phyloP scores from a whole-genome alignment of 1,140 invertebrate genomes.

The Triops cancriformis region DNA sequence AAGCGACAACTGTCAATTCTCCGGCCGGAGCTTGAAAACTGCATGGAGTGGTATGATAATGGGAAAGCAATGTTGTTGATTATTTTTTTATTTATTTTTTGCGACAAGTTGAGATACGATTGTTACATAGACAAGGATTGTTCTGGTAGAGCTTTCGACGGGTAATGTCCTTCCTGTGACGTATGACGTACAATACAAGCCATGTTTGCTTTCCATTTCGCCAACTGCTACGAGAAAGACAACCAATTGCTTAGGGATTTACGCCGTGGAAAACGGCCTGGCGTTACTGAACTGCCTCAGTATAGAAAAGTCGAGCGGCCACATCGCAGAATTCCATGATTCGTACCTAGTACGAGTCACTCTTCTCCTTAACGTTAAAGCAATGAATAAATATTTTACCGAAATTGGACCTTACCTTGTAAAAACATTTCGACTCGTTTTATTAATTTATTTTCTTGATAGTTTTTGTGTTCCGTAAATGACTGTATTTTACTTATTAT shows the following conservation, averaged over 20 bases:
- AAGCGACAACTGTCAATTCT: constrained; percentile 41
- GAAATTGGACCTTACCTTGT: no score
- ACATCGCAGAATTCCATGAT: background rate
- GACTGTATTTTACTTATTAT: no score
- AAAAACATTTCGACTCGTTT: no score
- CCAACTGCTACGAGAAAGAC: constrained; percentile 49
- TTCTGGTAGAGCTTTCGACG: constrained; percentile 40
- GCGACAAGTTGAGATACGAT: no score
- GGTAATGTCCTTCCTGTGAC: constrained; percentile 38
- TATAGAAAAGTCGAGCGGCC: no score
- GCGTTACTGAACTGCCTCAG: no score
- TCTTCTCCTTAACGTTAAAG: background rate
- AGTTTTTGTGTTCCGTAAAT: no score
- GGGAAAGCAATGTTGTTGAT: constrained; percentile 36
- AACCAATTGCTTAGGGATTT: constrained; percentile 42
- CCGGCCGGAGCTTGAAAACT: constrained; percentile 40
- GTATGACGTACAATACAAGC: constrained; percentile 41
- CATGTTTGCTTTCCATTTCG: constrained; percentile 48
- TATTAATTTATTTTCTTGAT: no score
- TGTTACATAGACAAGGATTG: constrained; percentile 40
- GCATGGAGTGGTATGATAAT: constrained; percentile 43
- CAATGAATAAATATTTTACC: no score
- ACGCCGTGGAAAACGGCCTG: background rate
- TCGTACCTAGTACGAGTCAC: constrained; percentile 16
- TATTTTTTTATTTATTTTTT: no score